A percentile compares a stretch with the other conserved stretches of the same genome.
Evolutionary conservation across 2,797 vertebrate genomes (phyloP).

Genomic region (Dryobates pubescens): DNA sequence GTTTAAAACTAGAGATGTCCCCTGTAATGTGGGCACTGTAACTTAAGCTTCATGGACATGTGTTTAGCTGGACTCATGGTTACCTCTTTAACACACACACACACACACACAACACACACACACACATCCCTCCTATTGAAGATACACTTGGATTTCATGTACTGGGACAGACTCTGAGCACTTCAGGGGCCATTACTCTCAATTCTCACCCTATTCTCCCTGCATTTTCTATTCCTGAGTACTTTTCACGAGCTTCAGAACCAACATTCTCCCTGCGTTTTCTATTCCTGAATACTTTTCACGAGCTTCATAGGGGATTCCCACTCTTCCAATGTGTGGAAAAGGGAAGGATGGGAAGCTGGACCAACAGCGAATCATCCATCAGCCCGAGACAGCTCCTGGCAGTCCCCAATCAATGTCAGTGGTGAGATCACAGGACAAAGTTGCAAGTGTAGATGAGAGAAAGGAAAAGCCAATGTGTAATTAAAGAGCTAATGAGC

Average conservation of each 20-base stretch:
- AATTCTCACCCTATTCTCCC: not conserved
- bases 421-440: not conserved
- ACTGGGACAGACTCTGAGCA: not conserved
- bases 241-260: too few species aligned
- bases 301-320: not conserved
- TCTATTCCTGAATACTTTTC: not conserved
- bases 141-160: rapidly evolving
- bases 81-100: not conserved
- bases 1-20: not conserved
- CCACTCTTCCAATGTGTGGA: not conserved
- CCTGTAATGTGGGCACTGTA: not conserved
- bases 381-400: not conserved
- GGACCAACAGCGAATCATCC: not conserved
- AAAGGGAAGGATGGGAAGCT: not conserved
- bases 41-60: not conserved
- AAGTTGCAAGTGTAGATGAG: not conserved
- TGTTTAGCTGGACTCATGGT: not conserved
- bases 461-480: not conserved
- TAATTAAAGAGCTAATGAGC: conserved; percentile 63
- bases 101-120: not conserved
- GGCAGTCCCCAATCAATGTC: not conserved
- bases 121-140: not conserved
- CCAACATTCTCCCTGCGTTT: not conserved
- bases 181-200: not conserved
- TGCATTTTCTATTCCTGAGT: not conserved